phyloP scores from a whole-genome alignment of 2,888 invertebrate species.

The Rhagium mordax region DNA sequence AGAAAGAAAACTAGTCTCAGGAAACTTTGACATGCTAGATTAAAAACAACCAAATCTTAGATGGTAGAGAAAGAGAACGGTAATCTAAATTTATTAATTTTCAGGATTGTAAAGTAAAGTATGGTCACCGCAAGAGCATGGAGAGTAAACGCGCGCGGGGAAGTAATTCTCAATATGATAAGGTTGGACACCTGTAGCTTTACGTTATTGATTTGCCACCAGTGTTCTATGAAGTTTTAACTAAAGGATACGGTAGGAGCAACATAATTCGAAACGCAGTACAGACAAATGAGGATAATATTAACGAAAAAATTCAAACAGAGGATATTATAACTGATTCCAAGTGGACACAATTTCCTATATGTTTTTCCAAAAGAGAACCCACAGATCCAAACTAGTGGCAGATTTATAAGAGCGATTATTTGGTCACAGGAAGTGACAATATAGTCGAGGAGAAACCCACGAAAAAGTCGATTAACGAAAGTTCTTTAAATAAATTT shows the following conservation, averaged over 20 bases:
- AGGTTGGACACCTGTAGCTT: slow-evolving; percentile 77
- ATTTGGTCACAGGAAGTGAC: slow-evolving; percentile 65
- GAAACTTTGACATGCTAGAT: slow-evolving; percentile 72
- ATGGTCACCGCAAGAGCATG: slow-evolving; percentile 64
- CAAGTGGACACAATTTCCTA: slow-evolving; percentile 85
- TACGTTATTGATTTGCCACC: slow-evolving; percentile 79
- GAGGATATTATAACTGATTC: slow-evolving; percentile 72
- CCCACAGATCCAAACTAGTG: slow-evolving; percentile 64
- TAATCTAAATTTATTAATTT: slow-evolving; percentile 65
- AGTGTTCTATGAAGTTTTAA: slow-evolving; percentile 81
- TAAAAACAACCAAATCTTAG: slow-evolving; percentile 65
- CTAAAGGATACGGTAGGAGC: slow-evolving; percentile 79
- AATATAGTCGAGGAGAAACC: slow-evolving; percentile 33
- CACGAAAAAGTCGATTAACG: slow-evolving; percentile 54
- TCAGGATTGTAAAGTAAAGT: slow-evolving; percentile 65
- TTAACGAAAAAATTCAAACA: slow-evolving; percentile 80
- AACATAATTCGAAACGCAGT: slow-evolving; percentile 78
- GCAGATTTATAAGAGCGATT: slow-evolving; percentile 60
- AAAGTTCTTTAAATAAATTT: slow-evolving; percentile 68
- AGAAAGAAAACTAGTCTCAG: slow-evolving; percentile 75
- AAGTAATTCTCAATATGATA: slow-evolving; percentile 79
- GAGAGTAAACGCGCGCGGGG: slow-evolving; percentile 70
- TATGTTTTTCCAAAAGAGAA: slow-evolving; percentile 68
- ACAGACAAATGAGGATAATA: slow-evolving; percentile 81
- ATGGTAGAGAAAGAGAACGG: slow-evolving; percentile 67